Conservation (phyloP, 2,888 invertebrate species). For the Sarcophaga subvicina region DNA sequence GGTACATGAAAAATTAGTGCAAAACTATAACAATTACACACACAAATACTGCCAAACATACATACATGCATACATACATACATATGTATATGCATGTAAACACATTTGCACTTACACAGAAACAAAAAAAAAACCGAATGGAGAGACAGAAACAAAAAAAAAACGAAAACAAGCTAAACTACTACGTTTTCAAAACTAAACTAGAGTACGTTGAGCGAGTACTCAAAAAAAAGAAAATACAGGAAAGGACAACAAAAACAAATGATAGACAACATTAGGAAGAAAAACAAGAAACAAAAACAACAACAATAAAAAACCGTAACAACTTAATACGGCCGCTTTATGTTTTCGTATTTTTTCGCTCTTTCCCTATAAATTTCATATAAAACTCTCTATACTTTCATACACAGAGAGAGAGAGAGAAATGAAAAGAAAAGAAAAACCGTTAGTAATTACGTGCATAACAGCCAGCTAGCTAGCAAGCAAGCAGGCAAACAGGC, state of each 20-base stretch:
- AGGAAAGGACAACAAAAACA: background rate
- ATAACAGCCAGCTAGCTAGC: no score
- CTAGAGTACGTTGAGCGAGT: slow-evolving; percentile 44
- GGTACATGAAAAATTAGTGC: slow-evolving; percentile 62
- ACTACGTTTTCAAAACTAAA: slow-evolving; percentile 54
- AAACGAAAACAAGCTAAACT: slow-evolving; percentile 56
- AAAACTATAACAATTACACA: slow-evolving; percentile 31
- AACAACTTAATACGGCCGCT: slow-evolving; percentile 13
- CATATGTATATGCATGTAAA: no score
- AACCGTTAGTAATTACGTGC: no score
- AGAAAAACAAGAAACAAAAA: background rate
- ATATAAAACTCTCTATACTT: no score
- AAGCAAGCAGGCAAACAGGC: background rate
- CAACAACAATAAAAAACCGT: slow-evolving; percentile 38
- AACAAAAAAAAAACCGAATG: no score
- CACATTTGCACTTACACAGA: no score
- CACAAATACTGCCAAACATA: no score
- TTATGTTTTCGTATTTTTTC: no score
- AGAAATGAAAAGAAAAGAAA: slow-evolving; percentile 8
- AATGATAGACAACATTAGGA: slow-evolving; percentile 17
- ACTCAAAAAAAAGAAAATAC: slow-evolving; percentile 15
- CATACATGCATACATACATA: no score
- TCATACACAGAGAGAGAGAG: no score
- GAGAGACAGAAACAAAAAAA: slow-evolving; percentile 8
- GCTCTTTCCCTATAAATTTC: no score